Base-by-base conservation (phyloP, 1,140 invertebrate species). In the Melitaea cinxia region DNA sequence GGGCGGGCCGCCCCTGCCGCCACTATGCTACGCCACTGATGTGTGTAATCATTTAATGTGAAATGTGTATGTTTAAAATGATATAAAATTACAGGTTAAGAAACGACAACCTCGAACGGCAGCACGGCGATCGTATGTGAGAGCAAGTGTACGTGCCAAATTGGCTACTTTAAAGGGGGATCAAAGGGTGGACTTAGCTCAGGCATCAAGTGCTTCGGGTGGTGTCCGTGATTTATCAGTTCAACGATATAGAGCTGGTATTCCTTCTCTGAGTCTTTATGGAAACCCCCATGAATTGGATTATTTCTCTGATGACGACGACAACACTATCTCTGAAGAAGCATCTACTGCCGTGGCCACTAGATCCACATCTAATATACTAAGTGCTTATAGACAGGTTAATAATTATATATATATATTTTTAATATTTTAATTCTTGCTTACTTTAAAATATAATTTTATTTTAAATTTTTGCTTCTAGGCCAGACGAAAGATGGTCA, bases 281-380 rank as follows among this genome's bases (percentile, higher is more conserved):
- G 95, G 94, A 0, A 82, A 91, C 68, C 84, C 87, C 19, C 91
- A 94, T 78, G 91, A 93, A 55, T 80, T 96, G n/a, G 94, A 94
- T 55, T 94, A 94, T 72, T 94, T 94, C 73, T 92, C 92, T 4
- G 92, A 91, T 15, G 88, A 91, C 14, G 88, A 91, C 14, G 91
- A 92, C 53, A 56, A 65, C 21, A 82, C 78, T 26, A 70, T 70
- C 14, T 83, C 79, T 0, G 80, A 80, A 33, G 74, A 70, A 45
- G 81, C 80, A 39, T 70, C 83, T 78, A 72, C 82, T 59, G 84
- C 91, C 45, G 83, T 91, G 54, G 86, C 92, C 6, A 73, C 88
- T 9, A 49, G 87, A 73, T 77, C 92, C 54, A 89, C 92, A 60
- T 68, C 84, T 33, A 74, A 62, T 19, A 84, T 91, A 35, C 78